These are phyloP conservation scores for Argopecten irradians DNA, from an alignment of 1,140 invertebrate genomes.

Conservation along the genomic window DNA sequence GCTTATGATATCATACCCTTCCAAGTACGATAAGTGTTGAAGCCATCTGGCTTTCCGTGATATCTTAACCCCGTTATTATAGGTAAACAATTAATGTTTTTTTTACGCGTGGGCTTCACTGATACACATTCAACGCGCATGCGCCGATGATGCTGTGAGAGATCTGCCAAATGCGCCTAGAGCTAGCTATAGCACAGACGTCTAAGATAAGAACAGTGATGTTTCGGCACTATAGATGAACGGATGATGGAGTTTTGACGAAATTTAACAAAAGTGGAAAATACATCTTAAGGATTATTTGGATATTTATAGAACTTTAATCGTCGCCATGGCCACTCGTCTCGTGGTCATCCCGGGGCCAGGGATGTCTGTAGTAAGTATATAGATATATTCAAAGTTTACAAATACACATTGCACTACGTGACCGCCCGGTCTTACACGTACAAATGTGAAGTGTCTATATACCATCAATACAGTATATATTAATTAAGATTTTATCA, in stretches of 20 bases:
- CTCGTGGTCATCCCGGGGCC: neutral
- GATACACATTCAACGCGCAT: neutral
- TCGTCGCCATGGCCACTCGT: neutral
- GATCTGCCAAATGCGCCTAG: neutral
- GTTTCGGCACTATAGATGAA: neutral
- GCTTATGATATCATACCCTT: neutral
- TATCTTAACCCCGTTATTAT: neutral
- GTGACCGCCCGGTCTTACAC: no score
- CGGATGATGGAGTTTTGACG: neutral
- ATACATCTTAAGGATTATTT: neutral
- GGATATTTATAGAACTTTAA: neutral
- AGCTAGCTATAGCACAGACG: neutral
- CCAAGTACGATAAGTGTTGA: neutral
- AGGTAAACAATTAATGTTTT: slow-evolving; percentile 12
- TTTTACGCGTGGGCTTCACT: neutral
- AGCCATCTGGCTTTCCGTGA: neutral
- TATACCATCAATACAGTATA: no score
- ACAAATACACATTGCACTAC: neutral
- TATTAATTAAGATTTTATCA: no score
- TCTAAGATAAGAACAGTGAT: neutral
- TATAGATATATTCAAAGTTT: neutral
- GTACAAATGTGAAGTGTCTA: no score
- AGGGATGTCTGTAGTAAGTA: neutral
- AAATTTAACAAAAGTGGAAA: neutral
- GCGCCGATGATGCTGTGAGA: neutral